These are phyloP conservation scores for Dasysyrphus albostriatus DNA, from an alignment of 2,888 invertebrate species.

Conservation along the genomic window DNA sequence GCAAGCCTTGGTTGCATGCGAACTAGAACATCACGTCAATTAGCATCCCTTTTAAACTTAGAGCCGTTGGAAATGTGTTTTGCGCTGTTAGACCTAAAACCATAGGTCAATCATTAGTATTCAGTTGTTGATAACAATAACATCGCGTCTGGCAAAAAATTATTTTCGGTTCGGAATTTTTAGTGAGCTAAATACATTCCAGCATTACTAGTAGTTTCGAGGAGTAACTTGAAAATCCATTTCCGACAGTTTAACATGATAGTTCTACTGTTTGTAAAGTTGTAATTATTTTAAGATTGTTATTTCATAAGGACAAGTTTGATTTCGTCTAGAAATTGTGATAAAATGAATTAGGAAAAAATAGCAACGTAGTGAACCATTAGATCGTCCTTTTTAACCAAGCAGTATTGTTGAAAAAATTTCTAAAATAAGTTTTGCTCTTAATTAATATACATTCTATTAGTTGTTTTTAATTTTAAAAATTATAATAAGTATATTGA, in stretches of 20 bases:
- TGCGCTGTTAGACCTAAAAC: neutral
- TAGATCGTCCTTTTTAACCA: neutral
- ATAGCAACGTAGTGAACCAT: neutral
- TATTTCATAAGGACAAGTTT: neutral
- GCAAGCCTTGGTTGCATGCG: neutral
- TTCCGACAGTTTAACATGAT: neutral
- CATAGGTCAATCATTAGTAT: neutral
- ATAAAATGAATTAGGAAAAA: neutral
- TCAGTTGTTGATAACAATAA: neutral
- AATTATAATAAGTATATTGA: neutral
- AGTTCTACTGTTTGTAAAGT: neutral
- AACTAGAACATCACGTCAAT: constrained; percentile 3
- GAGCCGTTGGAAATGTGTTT: neutral
- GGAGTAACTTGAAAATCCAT: neutral
- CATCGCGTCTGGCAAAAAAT: neutral
- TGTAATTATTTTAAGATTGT: neutral
- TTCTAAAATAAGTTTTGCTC: neutral
- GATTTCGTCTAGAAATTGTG: neutral
- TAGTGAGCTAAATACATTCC: neutral
- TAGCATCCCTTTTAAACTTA: neutral
- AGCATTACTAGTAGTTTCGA: neutral
- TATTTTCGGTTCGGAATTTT: neutral
- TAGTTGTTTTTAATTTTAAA: neutral
- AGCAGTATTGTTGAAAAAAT: neutral
- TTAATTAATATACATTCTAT: neutral